phyloP scores from a whole-genome alignment of 2,888 invertebrate species.

The Mystacides longicornis region DNA sequence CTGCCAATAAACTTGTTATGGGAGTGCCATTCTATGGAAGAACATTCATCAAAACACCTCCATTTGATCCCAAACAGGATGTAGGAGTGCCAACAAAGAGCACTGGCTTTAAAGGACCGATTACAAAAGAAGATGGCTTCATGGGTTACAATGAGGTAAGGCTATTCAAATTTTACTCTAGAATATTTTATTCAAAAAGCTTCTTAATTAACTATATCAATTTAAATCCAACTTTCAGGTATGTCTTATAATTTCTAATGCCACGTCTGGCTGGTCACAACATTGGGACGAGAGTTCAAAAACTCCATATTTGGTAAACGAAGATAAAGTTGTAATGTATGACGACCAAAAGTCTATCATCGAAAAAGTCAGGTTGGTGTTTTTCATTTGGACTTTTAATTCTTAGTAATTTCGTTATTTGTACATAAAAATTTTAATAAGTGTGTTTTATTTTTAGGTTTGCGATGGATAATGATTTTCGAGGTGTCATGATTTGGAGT shows the following conservation, averaged over 20 bases:
- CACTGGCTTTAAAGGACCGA: slow-evolving; percentile 69
- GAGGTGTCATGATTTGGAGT: slow-evolving; percentile 84
- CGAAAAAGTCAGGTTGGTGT: slow-evolving; percentile 56
- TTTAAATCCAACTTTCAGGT: slow-evolving; percentile 48
- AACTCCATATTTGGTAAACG: slow-evolving; percentile 55
- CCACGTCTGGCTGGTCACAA: slow-evolving; percentile 54
- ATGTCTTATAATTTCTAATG: slow-evolving; percentile 54
- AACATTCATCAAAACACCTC: slow-evolving; percentile 54
- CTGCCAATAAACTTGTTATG: slow-evolving; percentile 68
- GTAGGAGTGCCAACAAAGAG: slow-evolving; percentile 46
- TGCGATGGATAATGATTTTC: slow-evolving; percentile 57
- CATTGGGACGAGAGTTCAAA: slow-evolving; percentile 61
- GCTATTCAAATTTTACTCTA: background rate
- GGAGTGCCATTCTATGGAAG: slow-evolving; percentile 81
- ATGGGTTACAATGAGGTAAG: slow-evolving; percentile 81
- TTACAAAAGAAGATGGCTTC: slow-evolving; percentile 71
- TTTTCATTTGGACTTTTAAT: background rate
- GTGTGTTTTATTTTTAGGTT: slow-evolving; percentile 35
- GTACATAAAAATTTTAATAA: background rate
- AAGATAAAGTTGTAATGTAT: slow-evolving; percentile 61
- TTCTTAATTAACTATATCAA: no score
- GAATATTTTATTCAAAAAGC: background rate
- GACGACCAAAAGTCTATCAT: slow-evolving; percentile 69
- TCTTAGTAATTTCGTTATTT: background rate
- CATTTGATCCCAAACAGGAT: slow-evolving; percentile 35